These are phyloP conservation scores for Oncorhynchus gorbuscha DNA, from an alignment of 2,113 vertebrate species.

Conservation along the genomic window DNA sequence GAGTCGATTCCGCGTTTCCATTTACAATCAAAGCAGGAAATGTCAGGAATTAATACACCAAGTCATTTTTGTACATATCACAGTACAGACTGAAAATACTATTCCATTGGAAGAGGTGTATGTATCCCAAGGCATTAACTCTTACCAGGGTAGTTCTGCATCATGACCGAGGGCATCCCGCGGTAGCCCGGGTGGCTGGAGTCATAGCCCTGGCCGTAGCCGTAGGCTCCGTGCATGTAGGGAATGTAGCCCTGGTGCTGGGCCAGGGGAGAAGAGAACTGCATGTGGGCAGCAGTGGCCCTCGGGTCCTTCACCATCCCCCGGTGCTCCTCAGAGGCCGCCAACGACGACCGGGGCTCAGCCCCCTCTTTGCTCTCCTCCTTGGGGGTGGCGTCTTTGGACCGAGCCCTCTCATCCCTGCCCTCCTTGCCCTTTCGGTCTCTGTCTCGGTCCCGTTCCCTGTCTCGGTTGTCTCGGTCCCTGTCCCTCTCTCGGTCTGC, in stretches of 20 bases:
- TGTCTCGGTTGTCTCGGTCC: constrained; percentile 50
- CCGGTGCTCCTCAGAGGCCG: constrained; percentile 80
- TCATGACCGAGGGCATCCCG: constrained; percentile 94
- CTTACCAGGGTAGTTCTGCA: constrained; percentile 97
- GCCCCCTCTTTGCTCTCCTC: constrained; percentile 85
- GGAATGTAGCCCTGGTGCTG: constrained; percentile 97
- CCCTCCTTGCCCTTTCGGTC: constrained; percentile 76
- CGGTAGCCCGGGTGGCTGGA: constrained; percentile 91
- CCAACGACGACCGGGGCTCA: constrained; percentile 71
- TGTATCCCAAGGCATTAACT: no score
- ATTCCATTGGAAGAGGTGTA: no score
- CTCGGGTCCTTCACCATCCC: constrained; percentile 83
- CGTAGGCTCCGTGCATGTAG: constrained; percentile 92
- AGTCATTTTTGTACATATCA: no score
- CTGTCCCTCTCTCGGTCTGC: constrained; percentile 69
- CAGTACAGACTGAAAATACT: no score
- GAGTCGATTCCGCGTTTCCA: background rate
- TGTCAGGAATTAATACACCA: no score
- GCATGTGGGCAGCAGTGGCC: constrained; percentile 78
- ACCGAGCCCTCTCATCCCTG: constrained; percentile 86
- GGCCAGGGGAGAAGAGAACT: constrained; percentile 85
- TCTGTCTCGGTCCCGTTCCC: constrained; percentile 57
- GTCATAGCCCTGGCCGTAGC: constrained; percentile 92
- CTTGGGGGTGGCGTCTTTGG: constrained; percentile 81
- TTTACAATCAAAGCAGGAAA: no score